phyloP scores from a whole-genome alignment of 2,797 vertebrate species.

The Centropyge bicolor region DNA sequence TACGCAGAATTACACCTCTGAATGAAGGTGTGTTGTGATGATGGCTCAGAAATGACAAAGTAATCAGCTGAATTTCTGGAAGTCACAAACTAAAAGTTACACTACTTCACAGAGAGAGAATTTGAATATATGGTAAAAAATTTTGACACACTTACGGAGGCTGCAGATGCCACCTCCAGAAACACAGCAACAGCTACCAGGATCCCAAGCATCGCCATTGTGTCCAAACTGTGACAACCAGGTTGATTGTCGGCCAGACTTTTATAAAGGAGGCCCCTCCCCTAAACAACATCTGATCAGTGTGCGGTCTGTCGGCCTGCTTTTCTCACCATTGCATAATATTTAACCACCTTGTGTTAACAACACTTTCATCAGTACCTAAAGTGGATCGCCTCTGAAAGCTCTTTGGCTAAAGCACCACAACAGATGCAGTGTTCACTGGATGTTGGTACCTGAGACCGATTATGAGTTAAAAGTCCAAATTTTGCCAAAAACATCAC shows the following conservation, averaged over 20 bases:
- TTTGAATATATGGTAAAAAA: neutral
- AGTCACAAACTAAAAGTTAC: too few relatives aligned
- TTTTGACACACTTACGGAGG: constrained; percentile 67
- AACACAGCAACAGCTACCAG: constrained; percentile 59
- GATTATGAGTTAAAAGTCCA: neutral
- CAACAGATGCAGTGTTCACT: neutral
- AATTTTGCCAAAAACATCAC: neutral
- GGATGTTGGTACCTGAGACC: neutral
- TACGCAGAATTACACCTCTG: neutral
- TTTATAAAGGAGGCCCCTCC: constrained; percentile 64
- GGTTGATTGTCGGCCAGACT: neutral
- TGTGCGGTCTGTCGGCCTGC: too few relatives aligned
- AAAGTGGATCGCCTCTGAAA: neutral
- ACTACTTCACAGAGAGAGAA: neutral
- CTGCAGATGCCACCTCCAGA: constrained; percentile 62
- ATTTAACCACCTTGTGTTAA: constrained; percentile 16
- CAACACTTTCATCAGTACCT: neutral
- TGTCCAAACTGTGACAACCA: constrained; percentile 16
- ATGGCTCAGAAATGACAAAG: neutral
- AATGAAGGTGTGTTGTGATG: too few relatives aligned
- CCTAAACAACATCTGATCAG: constrained; percentile 42
- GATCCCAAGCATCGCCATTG: constrained; percentile 57
- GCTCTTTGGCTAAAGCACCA: neutral
- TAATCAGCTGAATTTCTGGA: neutral
- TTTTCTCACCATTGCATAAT: constrained; percentile 54